phyloP scores from a whole-genome alignment of 1,140 invertebrate species.

The Drosophila jambulina region DNA sequence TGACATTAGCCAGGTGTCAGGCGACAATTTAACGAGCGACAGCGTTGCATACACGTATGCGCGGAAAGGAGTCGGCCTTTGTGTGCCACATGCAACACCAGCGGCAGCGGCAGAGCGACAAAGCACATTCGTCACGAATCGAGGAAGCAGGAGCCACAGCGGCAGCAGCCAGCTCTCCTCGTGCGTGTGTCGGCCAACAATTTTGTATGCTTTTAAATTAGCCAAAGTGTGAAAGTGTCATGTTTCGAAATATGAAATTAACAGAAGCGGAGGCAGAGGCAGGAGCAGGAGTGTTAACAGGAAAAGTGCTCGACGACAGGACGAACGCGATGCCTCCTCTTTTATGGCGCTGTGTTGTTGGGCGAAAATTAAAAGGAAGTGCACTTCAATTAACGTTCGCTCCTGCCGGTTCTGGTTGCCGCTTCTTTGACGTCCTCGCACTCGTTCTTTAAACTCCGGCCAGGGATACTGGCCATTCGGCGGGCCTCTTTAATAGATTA shows the following conservation, averaged over 20 bases:
- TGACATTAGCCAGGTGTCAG: constrained; percentile 81
- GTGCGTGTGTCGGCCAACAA: constrained; percentile 68
- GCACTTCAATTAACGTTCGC: constrained; percentile 73
- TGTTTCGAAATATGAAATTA: constrained; percentile 82
- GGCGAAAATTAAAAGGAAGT: constrained; percentile 75
- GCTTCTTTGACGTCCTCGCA: not conserved
- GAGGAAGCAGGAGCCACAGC: constrained; percentile 41
- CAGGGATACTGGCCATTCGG: not conserved
- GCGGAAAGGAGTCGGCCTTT: constrained; percentile 65
- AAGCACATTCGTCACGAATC: constrained; percentile 78
- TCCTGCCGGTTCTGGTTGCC: constrained; percentile 20
- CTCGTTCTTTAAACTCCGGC: constrained; percentile 8
- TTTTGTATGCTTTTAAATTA: constrained; percentile 83
- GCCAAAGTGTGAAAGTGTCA: constrained; percentile 81
- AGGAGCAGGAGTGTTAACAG: constrained; percentile 19
- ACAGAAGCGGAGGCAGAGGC: constrained; percentile 37
- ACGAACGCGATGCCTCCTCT: constrained; percentile 24
- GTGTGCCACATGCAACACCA: constrained; percentile 65
- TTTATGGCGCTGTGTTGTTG: constrained; percentile 53
- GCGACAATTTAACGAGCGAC: constrained; percentile 78
- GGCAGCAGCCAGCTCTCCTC: constrained; percentile 24
- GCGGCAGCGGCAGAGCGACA: constrained; percentile 36
- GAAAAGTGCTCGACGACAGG: constrained; percentile 10
- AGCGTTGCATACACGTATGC: constrained; percentile 52
- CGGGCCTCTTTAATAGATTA: constrained; percentile 13